These are phyloP conservation scores for Drosophila longiperda DNA, from an alignment of 2,888 invertebrate genomes.

Conservation along the genomic window DNA sequence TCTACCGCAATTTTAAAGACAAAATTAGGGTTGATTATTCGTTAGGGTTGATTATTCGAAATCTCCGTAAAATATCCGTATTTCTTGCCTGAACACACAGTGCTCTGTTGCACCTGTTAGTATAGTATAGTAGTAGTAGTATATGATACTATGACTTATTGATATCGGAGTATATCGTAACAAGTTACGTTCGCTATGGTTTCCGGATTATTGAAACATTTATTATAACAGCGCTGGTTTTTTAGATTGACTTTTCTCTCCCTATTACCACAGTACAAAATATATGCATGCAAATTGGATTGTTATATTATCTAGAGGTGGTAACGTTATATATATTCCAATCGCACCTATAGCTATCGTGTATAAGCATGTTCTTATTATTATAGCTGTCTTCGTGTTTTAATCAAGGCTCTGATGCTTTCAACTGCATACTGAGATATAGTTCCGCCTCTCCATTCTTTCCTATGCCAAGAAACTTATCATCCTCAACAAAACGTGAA, in stretches of 20 bases:
- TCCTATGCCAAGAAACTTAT: background rate
- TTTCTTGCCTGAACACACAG: background rate
- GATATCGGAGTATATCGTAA: background rate
- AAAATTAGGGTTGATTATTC: background rate
- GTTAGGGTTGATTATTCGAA: background rate
- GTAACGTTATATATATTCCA: rapidly evolving
- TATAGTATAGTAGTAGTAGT: background rate
- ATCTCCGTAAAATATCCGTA: background rate
- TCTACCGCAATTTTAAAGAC: background rate
- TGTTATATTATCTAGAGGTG: conserved; percentile 9
- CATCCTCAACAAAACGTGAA: background rate
- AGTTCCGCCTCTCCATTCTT: conserved; percentile 19
- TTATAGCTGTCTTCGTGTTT: conserved; percentile 34
- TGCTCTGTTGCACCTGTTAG: background rate
- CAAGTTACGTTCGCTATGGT: too few relatives aligned
- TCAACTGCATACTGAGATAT: background rate
- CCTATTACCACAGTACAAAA: rapidly evolving
- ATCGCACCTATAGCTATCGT: rapidly evolving
- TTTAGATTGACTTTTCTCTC: rapidly evolving
- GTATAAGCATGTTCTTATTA: conserved; percentile 5
- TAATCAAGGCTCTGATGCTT: background rate
- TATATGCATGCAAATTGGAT: conserved; percentile 16
- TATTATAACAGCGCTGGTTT: conserved; percentile 18
- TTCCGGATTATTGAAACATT: background rate
- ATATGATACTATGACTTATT: background rate